phyloP scores from a whole-genome alignment of 2,113 vertebrate genomes.

The Rhodinocichla rosea region DNA sequence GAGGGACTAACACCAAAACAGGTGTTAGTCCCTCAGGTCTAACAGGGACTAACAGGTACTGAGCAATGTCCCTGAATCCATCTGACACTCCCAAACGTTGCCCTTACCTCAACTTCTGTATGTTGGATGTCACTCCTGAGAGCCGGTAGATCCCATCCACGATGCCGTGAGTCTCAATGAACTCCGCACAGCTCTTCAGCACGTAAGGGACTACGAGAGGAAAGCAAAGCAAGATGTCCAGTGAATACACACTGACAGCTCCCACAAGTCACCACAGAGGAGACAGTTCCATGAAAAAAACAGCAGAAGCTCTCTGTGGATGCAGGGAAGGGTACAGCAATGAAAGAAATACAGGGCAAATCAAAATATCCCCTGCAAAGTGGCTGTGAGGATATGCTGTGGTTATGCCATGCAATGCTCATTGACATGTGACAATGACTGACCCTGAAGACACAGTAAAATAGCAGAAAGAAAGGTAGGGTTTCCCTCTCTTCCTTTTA shows the following conservation, averaged over 20 bases:
- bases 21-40: no score
- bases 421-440: background rate
- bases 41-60: no score
- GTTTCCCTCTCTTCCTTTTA: background rate
- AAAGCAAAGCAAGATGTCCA: background rate
- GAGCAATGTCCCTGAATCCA: background rate
- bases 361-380: background rate
- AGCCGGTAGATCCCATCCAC: slow-evolving; percentile 98
- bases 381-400: background rate
- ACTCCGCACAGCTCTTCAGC: slow-evolving; percentile 93
- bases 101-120: slow-evolving; percentile 90
- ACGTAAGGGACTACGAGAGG: slow-evolving; percentile 87
- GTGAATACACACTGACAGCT: background rate
- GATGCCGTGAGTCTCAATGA: slow-evolving; percentile 94
- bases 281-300: background rate
- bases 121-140: slow-evolving; percentile 97
- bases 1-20: background rate
- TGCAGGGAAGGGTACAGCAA: background rate
- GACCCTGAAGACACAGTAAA: background rate
- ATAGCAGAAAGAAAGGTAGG: background rate
- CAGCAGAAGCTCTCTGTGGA: background rate
- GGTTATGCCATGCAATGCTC: background rate
- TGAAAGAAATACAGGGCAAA: background rate
- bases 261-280: background rate
- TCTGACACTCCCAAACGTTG: background rate